Percentiles rank a stretch among this genome's conserved stretches.
Conservation (phyloP, 2,113 vertebrate species). For the Australoheros scitulus region DNA sequence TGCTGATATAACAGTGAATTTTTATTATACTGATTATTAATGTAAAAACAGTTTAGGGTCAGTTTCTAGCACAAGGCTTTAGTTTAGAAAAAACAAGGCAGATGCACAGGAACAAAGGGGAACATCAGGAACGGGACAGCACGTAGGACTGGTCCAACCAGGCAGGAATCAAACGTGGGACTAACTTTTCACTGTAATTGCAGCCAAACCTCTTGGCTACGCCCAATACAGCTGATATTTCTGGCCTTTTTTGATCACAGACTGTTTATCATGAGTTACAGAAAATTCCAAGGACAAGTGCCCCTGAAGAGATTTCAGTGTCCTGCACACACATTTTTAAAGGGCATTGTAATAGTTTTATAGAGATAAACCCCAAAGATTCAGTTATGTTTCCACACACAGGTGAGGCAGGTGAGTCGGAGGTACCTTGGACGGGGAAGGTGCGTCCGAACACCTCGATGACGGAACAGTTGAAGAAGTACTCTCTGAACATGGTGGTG, state of each 20-base stretch:
- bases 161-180: no score
- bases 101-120: background rate
- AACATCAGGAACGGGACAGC: no score
- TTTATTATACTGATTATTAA: background rate
- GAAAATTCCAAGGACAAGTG: background rate
- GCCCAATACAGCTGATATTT: background rate
- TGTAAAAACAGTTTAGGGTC: background rate
- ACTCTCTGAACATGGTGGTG: constrained; percentile 95
- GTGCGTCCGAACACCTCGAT: constrained; percentile 95
- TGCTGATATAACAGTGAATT: background rate
- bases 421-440: constrained; percentile 89
- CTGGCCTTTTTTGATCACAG: background rate
- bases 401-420: background rate
- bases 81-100: no score
- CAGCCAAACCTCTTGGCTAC: background rate
- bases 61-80: no score
- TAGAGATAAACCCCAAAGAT: no score
- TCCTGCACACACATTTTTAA: no score
- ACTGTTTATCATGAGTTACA: rapidly evolving
- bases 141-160: no score
- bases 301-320: no score
- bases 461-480: constrained; percentile 93
- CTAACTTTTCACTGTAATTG: no score
- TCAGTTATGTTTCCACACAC: background rate
- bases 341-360: background rate